Evolutionary conservation across 2,797 vertebrate genomes (phyloP), one percentile per base, ranked within the genome.

Genomic region (Crocidura indochinensis): DNA sequence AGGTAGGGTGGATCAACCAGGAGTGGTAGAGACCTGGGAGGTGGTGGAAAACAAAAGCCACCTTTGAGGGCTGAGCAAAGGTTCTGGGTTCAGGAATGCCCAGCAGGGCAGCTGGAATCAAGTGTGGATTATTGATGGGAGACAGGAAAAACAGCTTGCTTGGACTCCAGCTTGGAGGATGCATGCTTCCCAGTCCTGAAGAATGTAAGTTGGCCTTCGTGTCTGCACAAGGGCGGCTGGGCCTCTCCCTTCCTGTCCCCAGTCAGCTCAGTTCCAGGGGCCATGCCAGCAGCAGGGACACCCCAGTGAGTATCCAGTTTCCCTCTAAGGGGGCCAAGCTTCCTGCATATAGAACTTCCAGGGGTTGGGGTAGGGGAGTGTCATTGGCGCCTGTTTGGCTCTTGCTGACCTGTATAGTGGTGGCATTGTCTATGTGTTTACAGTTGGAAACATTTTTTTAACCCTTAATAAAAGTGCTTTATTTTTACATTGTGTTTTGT

Each of bases 391-490:
- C 0, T 1, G 46, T 19, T 24, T 68, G 53, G 73, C 9, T 67
- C 49, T 84, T 53, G 51, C 38, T 81, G 47, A 2, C 15, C 56
- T 76, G 47, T 67, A 24, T 7, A 10, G 17, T 20, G 44, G 79
- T 81, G 46, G 71, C 62, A 73, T 69, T 80, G 2, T 80, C 26
- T 65, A 71, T 20, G 7, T 69, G 67, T 83, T 26, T 85, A 68
- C 88, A 80, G 72, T 71, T 56, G 26, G 82, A 74, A 76, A 82
- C 27, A 46, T 6, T 47, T 90, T 93, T 67, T 81, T 19, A 87
- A 74, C 60, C 83, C 87, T 83, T 56, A 93, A 96, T 94, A 92
- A 92, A 95, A 82, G 65, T 56, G n/a, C 26, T 75, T 77, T 67
- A 65, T 89, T 94, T 93, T 95, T 88, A 77, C 24, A 24, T 77